phyloP scores from a whole-genome alignment of 2,113 vertebrate genomes.

The Chloebia gouldiae region DNA sequence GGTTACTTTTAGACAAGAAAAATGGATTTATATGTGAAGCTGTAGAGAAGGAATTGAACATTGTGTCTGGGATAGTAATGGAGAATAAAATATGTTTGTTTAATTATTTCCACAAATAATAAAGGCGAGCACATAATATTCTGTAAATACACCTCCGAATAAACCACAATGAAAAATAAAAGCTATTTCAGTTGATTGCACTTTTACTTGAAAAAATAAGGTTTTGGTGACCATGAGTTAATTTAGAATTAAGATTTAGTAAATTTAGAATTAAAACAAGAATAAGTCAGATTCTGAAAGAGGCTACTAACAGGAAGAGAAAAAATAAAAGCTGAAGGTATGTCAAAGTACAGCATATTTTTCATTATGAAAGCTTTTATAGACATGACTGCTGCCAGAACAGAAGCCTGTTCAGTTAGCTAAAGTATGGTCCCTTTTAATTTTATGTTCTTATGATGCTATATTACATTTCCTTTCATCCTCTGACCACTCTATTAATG shows the following conservation, averaged over 20 bases:
- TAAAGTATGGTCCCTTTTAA: background rate
- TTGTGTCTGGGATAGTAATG: background rate
- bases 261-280: background rate
- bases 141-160: background rate
- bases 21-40: background rate
- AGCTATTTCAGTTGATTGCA: background rate
- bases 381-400: background rate
- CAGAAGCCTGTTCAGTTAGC: background rate
- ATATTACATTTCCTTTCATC: background rate
- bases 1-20: background rate
- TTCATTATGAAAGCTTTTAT: background rate
- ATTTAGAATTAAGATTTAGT: background rate
- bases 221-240: background rate
- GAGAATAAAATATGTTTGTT: background rate
- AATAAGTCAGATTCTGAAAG: background rate
- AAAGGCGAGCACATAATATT: background rate
- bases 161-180: background rate
- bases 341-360: background rate
- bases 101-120: background rate
- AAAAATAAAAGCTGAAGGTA: background rate
- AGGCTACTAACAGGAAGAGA: background rate
- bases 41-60: background rate
- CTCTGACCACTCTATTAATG: background rate
- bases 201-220: background rate
- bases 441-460: background rate